Evolutionary conservation across 2,888 invertebrate genomes (phyloP).

Genomic region (Andrena haemorrhoa): DNA sequence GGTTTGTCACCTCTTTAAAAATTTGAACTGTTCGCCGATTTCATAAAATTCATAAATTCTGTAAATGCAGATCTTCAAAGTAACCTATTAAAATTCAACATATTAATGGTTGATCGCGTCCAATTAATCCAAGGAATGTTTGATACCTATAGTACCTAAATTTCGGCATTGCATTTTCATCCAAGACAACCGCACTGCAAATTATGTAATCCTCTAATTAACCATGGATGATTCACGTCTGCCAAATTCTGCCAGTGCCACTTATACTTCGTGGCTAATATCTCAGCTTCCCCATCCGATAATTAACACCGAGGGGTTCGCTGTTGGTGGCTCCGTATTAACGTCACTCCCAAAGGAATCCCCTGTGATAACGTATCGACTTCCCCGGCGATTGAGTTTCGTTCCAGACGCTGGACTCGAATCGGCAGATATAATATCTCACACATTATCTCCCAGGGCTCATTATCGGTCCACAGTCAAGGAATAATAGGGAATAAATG

Average conservation of each 20-base stretch:
- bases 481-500: constrained; percentile 29
- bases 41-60: too few species aligned
- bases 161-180: too few species aligned
- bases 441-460: constrained; percentile 34
- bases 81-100: too few species aligned
- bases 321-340: constrained; percentile 39
- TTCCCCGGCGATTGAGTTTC: constrained; percentile 19
- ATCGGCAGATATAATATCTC: constrained; percentile 42
- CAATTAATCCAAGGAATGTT: too few species aligned
- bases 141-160: too few species aligned
- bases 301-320: constrained; percentile 37
- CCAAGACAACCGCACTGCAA: too few species aligned
- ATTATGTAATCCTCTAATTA: neutral
- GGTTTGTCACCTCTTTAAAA: too few species aligned
- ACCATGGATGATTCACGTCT: neutral
- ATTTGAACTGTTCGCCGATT: too few species aligned
- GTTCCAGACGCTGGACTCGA: constrained; percentile 11
- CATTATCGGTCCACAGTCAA: constrained; percentile 7
- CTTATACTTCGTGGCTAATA: constrained; percentile 30
- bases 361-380: constrained; percentile 42
- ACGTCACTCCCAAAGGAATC: constrained; percentile 36
- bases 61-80: too few species aligned
- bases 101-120: too few species aligned
- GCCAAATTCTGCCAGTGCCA: constrained; percentile 3
- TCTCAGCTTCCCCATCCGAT: constrained; percentile 29